These are phyloP conservation scores for Macrosiphum euphorbiae DNA, from an alignment of 2,888 invertebrate species.

Conservation along the genomic window DNA sequence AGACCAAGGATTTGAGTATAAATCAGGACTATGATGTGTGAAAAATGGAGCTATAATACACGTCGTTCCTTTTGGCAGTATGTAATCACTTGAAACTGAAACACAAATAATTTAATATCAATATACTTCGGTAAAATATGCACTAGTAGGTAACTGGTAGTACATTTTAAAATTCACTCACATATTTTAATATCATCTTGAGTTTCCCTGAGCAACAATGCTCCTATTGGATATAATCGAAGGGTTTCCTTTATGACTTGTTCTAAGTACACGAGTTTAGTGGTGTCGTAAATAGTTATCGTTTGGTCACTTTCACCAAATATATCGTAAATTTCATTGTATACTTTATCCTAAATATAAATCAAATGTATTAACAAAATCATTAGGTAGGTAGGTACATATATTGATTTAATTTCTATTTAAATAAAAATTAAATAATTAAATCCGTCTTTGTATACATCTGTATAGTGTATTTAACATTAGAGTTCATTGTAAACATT, in stretches of 20 bases:
- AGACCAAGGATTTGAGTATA: conserved; percentile 65
- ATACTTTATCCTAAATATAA: conserved; percentile 65
- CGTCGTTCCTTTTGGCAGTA: conserved; percentile 65
- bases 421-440: too few species aligned
- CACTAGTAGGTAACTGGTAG: not conserved
- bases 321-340: conserved; percentile 65
- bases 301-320: conserved; percentile 68
- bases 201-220: conserved; percentile 65
- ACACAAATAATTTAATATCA: not conserved
- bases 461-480: too few species aligned
- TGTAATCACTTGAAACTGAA: conserved; percentile 49
- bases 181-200: conserved; percentile 66
- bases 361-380: not conserved
- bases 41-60: conserved; percentile 64
- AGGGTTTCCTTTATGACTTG: conserved; percentile 67
- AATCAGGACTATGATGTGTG: conserved; percentile 65
- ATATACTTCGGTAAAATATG: too few species aligned
- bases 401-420: not conserved
- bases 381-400: not conserved
- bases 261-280: conserved; percentile 67
- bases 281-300: conserved; percentile 71
- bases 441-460: too few species aligned
- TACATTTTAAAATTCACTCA: conserved; percentile 51
- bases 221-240: conserved; percentile 64
- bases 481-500: too few species aligned